Evolutionary conservation across 35 echinoderm and acorn worm genomes (phyloP).

Genomic region (Anneissia japonica): DNA sequence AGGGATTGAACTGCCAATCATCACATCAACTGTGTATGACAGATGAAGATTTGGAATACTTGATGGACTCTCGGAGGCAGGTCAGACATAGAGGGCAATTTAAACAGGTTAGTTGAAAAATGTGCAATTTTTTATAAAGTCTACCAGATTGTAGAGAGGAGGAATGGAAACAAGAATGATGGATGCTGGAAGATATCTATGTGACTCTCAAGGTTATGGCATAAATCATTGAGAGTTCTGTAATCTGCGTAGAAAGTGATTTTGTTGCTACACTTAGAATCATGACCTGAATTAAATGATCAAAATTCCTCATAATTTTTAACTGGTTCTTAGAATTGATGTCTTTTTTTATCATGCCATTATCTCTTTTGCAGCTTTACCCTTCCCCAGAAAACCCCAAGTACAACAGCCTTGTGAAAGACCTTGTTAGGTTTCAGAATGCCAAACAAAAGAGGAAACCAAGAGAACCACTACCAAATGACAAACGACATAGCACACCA

Average conservation of each 20-base stretch:
- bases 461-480: background rate
- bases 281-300: no score
- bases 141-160: no score
- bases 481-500: slow-evolving; percentile 35
- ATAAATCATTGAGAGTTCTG: no score
- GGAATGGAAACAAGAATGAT: no score
- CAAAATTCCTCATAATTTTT: no score
- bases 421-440: slow-evolving; percentile 35
- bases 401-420: slow-evolving; percentile 52
- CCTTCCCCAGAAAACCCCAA: slow-evolving; percentile 52
- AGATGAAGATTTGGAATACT: slow-evolving; percentile 53
- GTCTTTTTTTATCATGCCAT: background rate
- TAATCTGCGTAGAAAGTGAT: no score
- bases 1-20: slow-evolving; percentile 58
- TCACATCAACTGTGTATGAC: slow-evolving; percentile 51
- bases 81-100: slow-evolving; percentile 36
- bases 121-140: no score
- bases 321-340: no score
- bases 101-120: slow-evolving; percentile 63
- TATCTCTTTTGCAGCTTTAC: slow-evolving; percentile 53
- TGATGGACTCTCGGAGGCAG: slow-evolving; percentile 49
- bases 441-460: background rate
- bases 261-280: no score
- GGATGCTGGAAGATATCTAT: no score
- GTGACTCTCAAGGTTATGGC: no score